phyloP scores from a whole-genome alignment of 2,797 vertebrate species.

The Platalea minor region DNA sequence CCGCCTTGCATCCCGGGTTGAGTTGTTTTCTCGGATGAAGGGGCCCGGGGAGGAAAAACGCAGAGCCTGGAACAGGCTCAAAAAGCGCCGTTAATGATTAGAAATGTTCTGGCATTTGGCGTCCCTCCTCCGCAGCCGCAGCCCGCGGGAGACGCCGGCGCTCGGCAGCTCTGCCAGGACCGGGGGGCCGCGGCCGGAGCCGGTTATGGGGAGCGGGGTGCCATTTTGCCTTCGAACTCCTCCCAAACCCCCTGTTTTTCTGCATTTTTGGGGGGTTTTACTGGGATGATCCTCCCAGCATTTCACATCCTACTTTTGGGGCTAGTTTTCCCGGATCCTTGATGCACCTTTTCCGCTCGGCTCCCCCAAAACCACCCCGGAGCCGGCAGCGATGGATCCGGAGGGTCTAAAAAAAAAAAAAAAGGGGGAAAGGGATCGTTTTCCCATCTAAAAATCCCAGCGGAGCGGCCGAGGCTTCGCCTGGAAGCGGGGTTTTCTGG shows the following conservation, averaged over 20 bases:
- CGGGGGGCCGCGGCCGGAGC: neutral
- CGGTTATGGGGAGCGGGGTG: neutral
- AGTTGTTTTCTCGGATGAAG: neutral
- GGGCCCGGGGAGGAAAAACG: neutral
- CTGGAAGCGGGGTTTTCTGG: neutral
- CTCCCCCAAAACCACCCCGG: neutral
- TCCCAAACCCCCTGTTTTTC: accelerated
- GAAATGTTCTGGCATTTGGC: slow-evolving; percentile 47
- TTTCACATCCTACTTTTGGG: neutral
- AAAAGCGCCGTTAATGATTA: slow-evolving; percentile 22
- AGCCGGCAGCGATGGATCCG: neutral
- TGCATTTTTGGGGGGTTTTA: neutral
- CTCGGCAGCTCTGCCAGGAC: slow-evolving; percentile 8
- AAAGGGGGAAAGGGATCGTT: neutral
- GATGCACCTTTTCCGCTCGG: accelerated
- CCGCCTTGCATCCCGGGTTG: accelerated
- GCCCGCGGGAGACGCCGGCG: slow-evolving; percentile 1
- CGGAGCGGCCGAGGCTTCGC: neutral
- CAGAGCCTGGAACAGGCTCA: slow-evolving; percentile 20
- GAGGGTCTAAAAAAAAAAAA: neutral
- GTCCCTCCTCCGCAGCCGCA: slow-evolving; percentile 49
- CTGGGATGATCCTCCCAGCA: neutral
- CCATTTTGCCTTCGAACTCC: neutral
- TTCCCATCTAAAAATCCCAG: neutral
- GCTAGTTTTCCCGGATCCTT: neutral